Evolutionary conservation across 2,888 invertebrate species (phyloP).

Genomic region (Digitonthophagus gazella): DNA sequence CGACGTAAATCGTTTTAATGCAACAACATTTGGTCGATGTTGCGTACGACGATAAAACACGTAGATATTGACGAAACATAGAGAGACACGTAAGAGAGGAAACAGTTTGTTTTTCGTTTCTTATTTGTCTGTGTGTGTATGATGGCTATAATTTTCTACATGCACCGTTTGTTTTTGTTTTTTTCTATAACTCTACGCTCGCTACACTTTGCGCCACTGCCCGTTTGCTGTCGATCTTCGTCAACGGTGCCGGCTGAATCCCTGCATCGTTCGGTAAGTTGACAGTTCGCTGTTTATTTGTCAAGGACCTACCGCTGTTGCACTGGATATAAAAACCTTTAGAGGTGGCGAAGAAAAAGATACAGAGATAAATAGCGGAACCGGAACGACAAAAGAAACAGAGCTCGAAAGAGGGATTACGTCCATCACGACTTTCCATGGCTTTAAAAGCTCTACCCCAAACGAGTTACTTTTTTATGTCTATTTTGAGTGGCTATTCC

Average conservation of each 20-base stretch:
- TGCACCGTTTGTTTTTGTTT: constrained; percentile 53
- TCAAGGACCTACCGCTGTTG: constrained; percentile 29
- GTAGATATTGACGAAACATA: neutral
- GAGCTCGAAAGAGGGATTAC: no score
- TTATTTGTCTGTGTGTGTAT: constrained; percentile 27
- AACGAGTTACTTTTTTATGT: no score
- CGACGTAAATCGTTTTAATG: neutral
- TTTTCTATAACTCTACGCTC: constrained; percentile 54
- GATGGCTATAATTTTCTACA: constrained; percentile 49
- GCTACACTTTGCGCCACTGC: constrained; percentile 51
- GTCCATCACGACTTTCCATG: no score
- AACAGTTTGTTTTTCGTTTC: constrained; percentile 25
- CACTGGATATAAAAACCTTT: no score
- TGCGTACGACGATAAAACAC: no score
- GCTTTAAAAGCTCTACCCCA: no score
- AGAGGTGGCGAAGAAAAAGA: no score
- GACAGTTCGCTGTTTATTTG: constrained; percentile 36
- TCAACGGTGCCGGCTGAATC: constrained; percentile 39
- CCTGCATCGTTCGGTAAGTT: constrained; percentile 50
- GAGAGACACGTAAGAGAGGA: constrained; percentile 17
- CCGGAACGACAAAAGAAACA: no score
- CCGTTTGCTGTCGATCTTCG: constrained; percentile 46
- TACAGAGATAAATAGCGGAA: no score
- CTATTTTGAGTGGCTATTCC: no score
- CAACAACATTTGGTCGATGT: no score